Percentiles rank a stretch among this genome's conserved stretches.
phyloP scores from a whole-genome alignment of 2,888 invertebrate genomes.

The Lithosia quadra region DNA sequence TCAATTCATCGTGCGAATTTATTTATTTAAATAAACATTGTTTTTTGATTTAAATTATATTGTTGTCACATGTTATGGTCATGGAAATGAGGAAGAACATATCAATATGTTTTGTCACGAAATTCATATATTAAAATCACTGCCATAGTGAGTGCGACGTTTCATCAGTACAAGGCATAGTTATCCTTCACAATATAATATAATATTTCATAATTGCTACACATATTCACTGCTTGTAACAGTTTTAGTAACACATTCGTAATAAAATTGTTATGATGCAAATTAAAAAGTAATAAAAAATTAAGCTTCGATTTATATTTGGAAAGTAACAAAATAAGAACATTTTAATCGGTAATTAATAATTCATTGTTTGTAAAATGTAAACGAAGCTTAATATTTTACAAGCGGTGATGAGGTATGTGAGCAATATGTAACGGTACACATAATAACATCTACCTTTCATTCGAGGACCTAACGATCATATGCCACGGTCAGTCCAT shows the following conservation, averaged over 20 bases:
- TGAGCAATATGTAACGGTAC: conserved; percentile 33
- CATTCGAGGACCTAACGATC: conserved; percentile 57
- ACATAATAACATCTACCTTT: conserved; percentile 82
- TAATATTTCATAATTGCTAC: conserved; percentile 25
- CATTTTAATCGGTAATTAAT: background rate
- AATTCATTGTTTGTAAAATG: background rate
- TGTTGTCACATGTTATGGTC: conserved; percentile 41
- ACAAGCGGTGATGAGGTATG: conserved; percentile 40
- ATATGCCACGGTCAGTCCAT: conserved; percentile 35
- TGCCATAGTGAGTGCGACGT: conserved; percentile 37
- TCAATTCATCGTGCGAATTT: background rate
- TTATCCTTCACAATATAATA: conserved; percentile 47
- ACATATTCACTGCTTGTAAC: conserved; percentile 38
- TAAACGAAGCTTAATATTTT: conserved; percentile 25
- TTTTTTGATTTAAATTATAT: conserved; percentile 19
- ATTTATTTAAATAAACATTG: background rate
- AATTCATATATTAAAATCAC: conserved; percentile 43
- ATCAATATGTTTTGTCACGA: conserved; percentile 40
- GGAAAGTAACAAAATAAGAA: background rate
- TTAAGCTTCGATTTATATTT: conserved; percentile 11
- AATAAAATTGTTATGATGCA: background rate
- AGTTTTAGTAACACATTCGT: background rate
- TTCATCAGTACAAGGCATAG: conserved; percentile 42
- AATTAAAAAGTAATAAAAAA: conserved; percentile 7
- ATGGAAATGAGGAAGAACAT: conserved; percentile 40